Evolutionary conservation across 2,888 invertebrate species (phyloP).

Genomic region (Drosophila neutralis): DNA sequence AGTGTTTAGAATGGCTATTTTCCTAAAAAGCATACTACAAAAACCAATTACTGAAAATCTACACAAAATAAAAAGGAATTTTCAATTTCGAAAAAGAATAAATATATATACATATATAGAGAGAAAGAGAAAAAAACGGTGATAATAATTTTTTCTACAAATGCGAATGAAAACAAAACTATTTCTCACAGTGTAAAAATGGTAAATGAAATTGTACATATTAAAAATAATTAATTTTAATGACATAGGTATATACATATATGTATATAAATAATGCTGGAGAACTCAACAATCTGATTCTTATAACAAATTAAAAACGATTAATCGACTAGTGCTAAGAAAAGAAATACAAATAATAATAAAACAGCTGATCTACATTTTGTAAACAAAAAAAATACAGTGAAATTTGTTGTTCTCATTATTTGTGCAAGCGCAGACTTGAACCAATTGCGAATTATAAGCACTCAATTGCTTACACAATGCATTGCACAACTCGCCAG

Average conservation of each 20-base stretch:
- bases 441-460: slow-evolving; percentile 46
- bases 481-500: slow-evolving; percentile 29
- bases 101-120: slow-evolving; percentile 4
- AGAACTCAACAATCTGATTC: slow-evolving; percentile 61
- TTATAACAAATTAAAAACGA: slow-evolving; percentile 49
- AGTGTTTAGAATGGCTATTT: slow-evolving; percentile 76
- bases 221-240: slow-evolving; percentile 40
- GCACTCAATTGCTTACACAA: slow-evolving; percentile 32
- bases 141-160: slow-evolving; percentile 77
- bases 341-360: slow-evolving; percentile 48
- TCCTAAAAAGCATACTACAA: slow-evolving; percentile 69
- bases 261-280: slow-evolving; percentile 26
- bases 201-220: slow-evolving; percentile 51
- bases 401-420: neutral
- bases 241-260: slow-evolving; percentile 2
- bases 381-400: slow-evolving; percentile 47
- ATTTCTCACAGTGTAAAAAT: slow-evolving; percentile 58
- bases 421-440: slow-evolving; percentile 15
- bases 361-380: slow-evolving; percentile 74
- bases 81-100: slow-evolving; percentile 59
- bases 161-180: slow-evolving; percentile 31
- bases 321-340: slow-evolving; percentile 63
- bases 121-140: slow-evolving; percentile 55
- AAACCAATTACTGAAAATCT: slow-evolving; percentile 37
- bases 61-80: slow-evolving; percentile 38